Evolutionary conservation across 1,140 invertebrate genomes (phyloP).

Genomic region (Anoplophora glabripennis): DNA sequence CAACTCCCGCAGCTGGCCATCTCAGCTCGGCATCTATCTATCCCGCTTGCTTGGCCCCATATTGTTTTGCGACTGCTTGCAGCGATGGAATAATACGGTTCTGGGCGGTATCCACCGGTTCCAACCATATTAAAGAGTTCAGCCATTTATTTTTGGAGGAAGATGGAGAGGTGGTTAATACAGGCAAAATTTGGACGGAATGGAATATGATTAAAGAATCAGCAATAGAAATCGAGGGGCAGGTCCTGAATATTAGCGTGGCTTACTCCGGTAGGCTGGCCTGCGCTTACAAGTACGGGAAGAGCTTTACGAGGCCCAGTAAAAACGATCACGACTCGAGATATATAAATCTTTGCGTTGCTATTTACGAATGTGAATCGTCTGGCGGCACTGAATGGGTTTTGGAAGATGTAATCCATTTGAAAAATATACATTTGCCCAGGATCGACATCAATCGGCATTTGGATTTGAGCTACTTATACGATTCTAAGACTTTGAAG

Average conservation of each 20-base stretch:
- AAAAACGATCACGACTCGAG: conserved; percentile 76
- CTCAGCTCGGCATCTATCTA: conserved; percentile 98
- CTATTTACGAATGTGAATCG: conserved; percentile 99
- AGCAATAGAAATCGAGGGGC: conserved; percentile 72
- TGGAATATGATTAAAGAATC: conserved; percentile 60
- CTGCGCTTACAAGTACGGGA: conserved; percentile 91
- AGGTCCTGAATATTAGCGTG: conserved; percentile 90
- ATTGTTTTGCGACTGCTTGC: conserved; percentile 91
- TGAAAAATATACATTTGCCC: conserved; percentile 84
- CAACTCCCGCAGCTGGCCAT: conserved; percentile 91
- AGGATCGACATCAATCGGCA: conserved; percentile 74
- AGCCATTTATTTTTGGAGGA: conserved; percentile 40
- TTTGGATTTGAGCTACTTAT: conserved; percentile 78
- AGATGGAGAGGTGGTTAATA: conserved; percentile 56
- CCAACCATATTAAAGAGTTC: conserved; percentile 31
- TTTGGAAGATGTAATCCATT: conserved; percentile 93
- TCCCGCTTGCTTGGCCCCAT: conserved; percentile 95
- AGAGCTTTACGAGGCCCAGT: conserved; percentile 77
- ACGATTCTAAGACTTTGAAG: conserved; percentile 76
- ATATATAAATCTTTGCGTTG: conserved; percentile 90
- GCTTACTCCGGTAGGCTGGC: conserved; percentile 96
- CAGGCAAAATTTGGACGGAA: conserved; percentile 46
- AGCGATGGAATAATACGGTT: conserved; percentile 76
- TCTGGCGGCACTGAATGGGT: conserved; percentile 98
- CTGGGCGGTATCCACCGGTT: conserved; percentile 45